Base-by-base conservation (phyloP, 1,140 invertebrate species). In the Drosophila elegans region DNA sequence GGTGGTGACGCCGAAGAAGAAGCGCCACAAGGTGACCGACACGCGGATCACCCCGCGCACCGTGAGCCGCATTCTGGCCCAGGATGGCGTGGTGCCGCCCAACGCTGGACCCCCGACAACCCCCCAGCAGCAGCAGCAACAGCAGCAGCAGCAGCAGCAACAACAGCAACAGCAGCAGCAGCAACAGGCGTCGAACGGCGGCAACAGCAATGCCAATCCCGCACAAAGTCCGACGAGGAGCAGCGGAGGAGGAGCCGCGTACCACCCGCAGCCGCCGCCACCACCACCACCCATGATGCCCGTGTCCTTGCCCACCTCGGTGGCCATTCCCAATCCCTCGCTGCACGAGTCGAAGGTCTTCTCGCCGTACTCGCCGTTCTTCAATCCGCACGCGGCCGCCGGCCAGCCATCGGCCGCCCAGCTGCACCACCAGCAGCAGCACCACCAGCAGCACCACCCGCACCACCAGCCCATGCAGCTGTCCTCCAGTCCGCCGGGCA, bases 21-120 rank as follows among this genome's bases (percentile, higher is more conserved):
- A 98, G 93, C 94, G 98, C 16, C 98, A 99, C 92, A 99, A 99
- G 95, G 97, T 99, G 60, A 99, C 98, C 12, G 98, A 99, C 92
- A 98, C 98, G 42, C 95, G 98, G 67, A 97, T 99, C 61, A 98
- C 98, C 9, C 98, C 98, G 4, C 94, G 97, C 61, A 97, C 97
- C 39, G 97, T 98, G 9, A 97, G 96, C 89, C 94, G 97, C 68
- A 96, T 98, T 63, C 92, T 98, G 62, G 96, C 96, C 57, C 96
- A 96, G 91, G 96, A 97, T 76, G 96, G 96, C 27, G 95, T 95
- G 76, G 95, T 95, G 34, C 94, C 95, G 21, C 94, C 95, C 7
- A 92, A 90, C 55, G 78, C 66, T 39, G 80, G 75, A 48, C 42
- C 44, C 3, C 52, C 66, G 2, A 41, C 36, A 6, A 48, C 36